Base-by-base conservation (phyloP, 2,888 invertebrate species). In the Drosophila merina region DNA sequence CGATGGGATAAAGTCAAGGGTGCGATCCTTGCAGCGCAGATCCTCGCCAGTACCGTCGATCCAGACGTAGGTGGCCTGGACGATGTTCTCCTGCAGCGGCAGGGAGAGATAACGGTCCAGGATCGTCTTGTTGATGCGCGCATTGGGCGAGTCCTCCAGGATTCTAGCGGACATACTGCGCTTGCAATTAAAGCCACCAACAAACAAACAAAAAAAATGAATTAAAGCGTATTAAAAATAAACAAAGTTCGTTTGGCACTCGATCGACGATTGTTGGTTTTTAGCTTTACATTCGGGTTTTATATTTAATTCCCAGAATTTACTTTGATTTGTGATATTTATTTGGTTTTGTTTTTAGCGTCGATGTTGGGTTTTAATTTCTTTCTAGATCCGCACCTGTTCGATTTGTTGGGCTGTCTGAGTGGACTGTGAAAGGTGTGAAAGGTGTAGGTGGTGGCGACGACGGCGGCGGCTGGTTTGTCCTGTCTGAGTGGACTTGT, bases 11-110 rank as follows among this genome's bases (percentile, higher is more conserved):
- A 95, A 96, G 90, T 95, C 95, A 72, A 98, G 90, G 0, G 98
- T 98, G 74, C 97, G 94, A 74, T 97, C 97, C 92, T 98, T 98
- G 92, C 96, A 96, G 69, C 98, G 93, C 57, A 98, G 89, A 88
- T 95, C 94, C 91, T 98, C 97, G 25, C 97, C 98, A 20, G 96
- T 95, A 30, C 98, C 98, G 90, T 98, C 98, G 85, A 98, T 97
- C 98, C 98, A 98, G 58, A 98, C 93, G 92, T 98, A 98, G 55
- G 96, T 97, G 44, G 96, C 97, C 90, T 97, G 95, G 57, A 96
- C 93, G 89, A 94, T 94, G 85, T 96, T 94, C 30, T 94, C 95
- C 7, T 96, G 96, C 70, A 96, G 93, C 0, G 96, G 96, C 76
- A 98, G 93, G 77, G 94, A 94, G 90, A 96, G 93, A 92, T 96